These are phyloP conservation scores for Macropis europaea DNA, from an alignment of 2,888 invertebrate genomes.

Conservation along the genomic window DNA sequence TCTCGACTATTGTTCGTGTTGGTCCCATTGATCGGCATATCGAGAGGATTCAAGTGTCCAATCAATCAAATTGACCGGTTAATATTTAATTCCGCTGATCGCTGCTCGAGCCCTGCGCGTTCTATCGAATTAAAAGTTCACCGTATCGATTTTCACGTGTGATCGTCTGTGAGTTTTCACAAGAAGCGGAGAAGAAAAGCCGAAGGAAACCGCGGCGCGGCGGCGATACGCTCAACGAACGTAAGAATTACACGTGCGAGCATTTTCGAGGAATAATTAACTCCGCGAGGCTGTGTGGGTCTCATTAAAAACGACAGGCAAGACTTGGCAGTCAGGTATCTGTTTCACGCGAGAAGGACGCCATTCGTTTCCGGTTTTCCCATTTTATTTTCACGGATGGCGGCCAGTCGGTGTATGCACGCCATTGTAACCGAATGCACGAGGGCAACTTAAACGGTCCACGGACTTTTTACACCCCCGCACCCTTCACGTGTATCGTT, in stretches of 20 bases:
- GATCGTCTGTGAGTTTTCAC: no score
- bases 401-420: constrained; percentile 1
- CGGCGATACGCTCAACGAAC: constrained; percentile 24
- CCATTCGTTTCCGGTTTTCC: constrained; percentile 3
- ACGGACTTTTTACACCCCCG: no score
- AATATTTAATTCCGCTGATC: not conserved
- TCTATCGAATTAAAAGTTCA: not conserved
- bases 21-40: not conserved
- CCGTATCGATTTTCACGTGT: no score
- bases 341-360: constrained; percentile 26
- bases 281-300: constrained; percentile 29
- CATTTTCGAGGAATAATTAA: constrained; percentile 42
- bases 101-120: not conserved
- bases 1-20: not conserved
- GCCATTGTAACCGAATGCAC: not conserved
- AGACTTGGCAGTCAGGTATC: constrained; percentile 47
- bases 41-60: not conserved
- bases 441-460: not conserved
- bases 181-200: no score
- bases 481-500: not conserved
- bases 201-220: no score
- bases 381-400: not conserved
- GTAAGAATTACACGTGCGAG: constrained; percentile 32
- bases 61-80: not conserved
- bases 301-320: constrained; percentile 49